Evolutionary conservation across 92 coral and sea anemone genomes (phyloP).

Genomic region (Parazoanthus darwini): DNA sequence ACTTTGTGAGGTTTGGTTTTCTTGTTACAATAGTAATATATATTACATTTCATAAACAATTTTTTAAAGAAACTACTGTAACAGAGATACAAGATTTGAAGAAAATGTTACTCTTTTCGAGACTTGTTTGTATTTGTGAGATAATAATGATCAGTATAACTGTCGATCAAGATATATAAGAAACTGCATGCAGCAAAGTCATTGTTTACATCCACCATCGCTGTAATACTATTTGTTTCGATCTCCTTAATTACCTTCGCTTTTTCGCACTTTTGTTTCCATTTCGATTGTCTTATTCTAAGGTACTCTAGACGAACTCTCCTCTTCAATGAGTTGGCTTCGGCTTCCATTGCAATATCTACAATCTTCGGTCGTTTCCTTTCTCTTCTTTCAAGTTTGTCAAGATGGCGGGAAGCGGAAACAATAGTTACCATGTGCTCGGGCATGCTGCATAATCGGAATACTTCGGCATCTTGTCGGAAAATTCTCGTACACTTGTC

Average conservation of each 20-base stretch:
- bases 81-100: too few relatives aligned
- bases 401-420: conserved; percentile 50
- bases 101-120: neutral
- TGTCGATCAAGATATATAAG: neutral
- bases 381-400: neutral
- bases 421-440: conserved; percentile 43
- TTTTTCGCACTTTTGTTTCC: conserved; percentile 71
- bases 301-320: conserved; percentile 82
- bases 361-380: neutral
- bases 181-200: neutral
- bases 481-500: neutral
- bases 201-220: conserved; percentile 32
- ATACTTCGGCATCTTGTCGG: conserved; percentile 10
- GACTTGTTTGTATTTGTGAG: neutral
- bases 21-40: too few relatives aligned
- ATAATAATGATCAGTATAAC: neutral
- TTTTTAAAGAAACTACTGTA: too few relatives aligned
- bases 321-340: conserved; percentile 62
- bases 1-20: too few relatives aligned
- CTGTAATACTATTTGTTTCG: neutral
- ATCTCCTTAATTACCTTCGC: conserved; percentile 63
- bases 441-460: conserved; percentile 20
- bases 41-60: too few relatives aligned
- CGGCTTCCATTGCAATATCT: conserved; percentile 27
- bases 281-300: conserved; percentile 71